Evolutionary conservation across 2,888 invertebrate genomes (phyloP), one percentile per base, ranked within the genome.

Genomic region (Cephalotes varians): DNA sequence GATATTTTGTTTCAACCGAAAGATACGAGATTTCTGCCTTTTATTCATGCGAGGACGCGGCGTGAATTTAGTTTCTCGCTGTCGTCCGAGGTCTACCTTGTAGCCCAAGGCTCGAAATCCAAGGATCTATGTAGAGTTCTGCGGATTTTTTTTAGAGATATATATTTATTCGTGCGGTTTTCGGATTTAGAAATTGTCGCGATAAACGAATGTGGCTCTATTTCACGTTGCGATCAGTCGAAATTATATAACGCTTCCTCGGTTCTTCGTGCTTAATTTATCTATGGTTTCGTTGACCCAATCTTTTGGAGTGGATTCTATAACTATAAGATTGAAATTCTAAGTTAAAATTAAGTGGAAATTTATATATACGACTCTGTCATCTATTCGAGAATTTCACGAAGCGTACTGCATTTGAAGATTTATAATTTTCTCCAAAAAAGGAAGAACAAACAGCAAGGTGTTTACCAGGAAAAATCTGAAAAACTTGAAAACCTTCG

Each of bases 81-180:
- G 76, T 87, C 71, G 49, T n/a, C 34, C 49, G 25, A 74, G 64
- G 25, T 25, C 25, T 7, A 18, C 21, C 56, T 60, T 44, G 31
- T 37, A 9, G 49, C 12, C 28, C 37, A 49, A 64, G 34, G 37
- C 3, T 49, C 12, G 34, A 64, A 28, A 64, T 74, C 1, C 62
- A 62, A 74, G 34, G 62, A 34, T 25, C 1, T 18, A 49, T 4
- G 49, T 31, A n/a, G n/a, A 73, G 15, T 21, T 62, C 21, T 10
- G 18, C 10, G 6, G 18, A 44, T n/a, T 62, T 54, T 72, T 47
- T 58, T 47, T 15, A 47, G 9, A 21, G 21, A 34, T 21, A 4
- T 44, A 28, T 44, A 62, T n/a, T n/a, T n/a, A 62, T 34, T 44
- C n/a, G 18, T 6, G 28, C 34, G 3, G n/a, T 25, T 71, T 51